A percentile compares a stretch with the other conserved stretches of the same genome.
Evolutionary conservation across 2,797 vertebrate species (phyloP).

Genomic region (Gephyroberyx darwinii): DNA sequence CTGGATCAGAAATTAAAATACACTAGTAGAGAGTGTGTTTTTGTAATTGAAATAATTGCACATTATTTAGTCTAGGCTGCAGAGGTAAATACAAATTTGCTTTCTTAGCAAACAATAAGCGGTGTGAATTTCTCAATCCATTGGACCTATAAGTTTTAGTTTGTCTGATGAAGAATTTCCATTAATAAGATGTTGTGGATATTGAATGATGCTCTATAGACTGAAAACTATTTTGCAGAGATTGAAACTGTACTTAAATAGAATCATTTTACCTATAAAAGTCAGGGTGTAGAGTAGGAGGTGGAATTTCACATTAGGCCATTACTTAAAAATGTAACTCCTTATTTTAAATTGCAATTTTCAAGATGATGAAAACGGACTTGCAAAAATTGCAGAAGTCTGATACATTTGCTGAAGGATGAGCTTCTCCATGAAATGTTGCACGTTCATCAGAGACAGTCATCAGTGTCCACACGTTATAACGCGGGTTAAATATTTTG

Average conservation of each 20-base stretch:
- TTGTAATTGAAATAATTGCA: background rate
- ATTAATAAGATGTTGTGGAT: constrained; percentile 1
- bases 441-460: constrained; percentile 40
- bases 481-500: constrained; percentile 53
- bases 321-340: background rate
- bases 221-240: constrained; percentile 19
- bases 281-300: background rate
- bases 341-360: constrained; percentile 8
- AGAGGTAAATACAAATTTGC: background rate
- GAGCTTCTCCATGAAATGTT: constrained; percentile 31
- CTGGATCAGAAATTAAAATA: no score
- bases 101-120: background rate
- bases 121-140: constrained; percentile 2
- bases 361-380: constrained; percentile 2
- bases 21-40: background rate
- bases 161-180: constrained; percentile 28
- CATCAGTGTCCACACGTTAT: constrained; percentile 38
- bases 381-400: constrained; percentile 12
- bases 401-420: constrained; percentile 12
- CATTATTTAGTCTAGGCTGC: background rate
- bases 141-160: background rate
- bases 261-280: background rate
- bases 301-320: background rate
- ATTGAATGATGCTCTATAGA: constrained; percentile 21
- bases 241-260: constrained; percentile 24